Evolutionary conservation across 2,888 invertebrate species (phyloP).

Genomic region (Meta bourneti): DNA sequence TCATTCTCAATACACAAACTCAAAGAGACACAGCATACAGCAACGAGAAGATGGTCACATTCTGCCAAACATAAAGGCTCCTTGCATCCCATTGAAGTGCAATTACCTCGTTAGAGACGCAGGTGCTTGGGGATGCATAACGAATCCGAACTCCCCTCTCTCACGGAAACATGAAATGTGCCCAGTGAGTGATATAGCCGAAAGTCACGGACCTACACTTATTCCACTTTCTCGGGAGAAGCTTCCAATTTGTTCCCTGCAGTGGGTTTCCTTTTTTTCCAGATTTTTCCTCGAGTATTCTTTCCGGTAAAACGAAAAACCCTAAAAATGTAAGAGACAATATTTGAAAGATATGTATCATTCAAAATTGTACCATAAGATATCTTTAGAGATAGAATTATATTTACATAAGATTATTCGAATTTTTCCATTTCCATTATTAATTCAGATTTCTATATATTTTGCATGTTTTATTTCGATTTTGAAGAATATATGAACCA

Average conservation of each 20-base stretch:
- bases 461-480: no score
- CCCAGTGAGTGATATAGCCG: slow-evolving; percentile 12
- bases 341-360: no score
- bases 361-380: no score
- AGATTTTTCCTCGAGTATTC: not conserved
- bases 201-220: slow-evolving; percentile 38
- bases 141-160: slow-evolving; percentile 36
- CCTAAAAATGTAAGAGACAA: no score
- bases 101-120: slow-evolving; percentile 56
- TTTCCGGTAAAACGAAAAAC: not conserved
- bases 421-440: no score
- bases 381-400: no score
- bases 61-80: not conserved
- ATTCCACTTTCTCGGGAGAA: not conserved
- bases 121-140: slow-evolving; percentile 48
- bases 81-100: not conserved
- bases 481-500: no score
- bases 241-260: slow-evolving; percentile 14
- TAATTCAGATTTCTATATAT: no score
- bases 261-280: not conserved
- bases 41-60: no score
- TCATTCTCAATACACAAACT: no score
- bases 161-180: slow-evolving; percentile 32
- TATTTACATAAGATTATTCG: no score
- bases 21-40: no score